Conservation (phyloP, 1,140 invertebrate species). For the Drosophila repleta region DNA sequence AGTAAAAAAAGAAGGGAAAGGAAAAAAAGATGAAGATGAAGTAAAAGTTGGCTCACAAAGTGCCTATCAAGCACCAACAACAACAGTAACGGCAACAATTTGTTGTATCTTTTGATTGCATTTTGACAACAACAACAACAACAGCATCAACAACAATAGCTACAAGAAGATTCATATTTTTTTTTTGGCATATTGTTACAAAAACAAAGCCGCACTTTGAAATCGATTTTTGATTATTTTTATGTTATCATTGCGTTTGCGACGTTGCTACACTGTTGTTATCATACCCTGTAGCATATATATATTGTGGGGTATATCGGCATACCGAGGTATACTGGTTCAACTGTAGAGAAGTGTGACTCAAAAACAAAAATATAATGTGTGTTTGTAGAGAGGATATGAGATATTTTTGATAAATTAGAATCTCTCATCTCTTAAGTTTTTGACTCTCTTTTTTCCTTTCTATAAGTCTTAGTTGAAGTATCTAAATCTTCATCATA, state of each 20-base stretch:
- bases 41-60: constrained; percentile 60
- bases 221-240: constrained; percentile 82
- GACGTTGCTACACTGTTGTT: constrained; percentile 15
- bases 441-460: no score
- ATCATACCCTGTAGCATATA: constrained; percentile 6
- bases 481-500: no score
- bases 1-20: not conserved
- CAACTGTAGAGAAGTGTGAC: no score
- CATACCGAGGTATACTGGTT: no score
- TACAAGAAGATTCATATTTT: not conserved
- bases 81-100: constrained; percentile 43
- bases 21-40: constrained; percentile 20
- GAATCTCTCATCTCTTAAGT: no score
- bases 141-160: constrained; percentile 26
- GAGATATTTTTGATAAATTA: no score
- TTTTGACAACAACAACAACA: constrained; percentile 70
- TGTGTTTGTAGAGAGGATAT: no score
- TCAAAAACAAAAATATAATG: no score
- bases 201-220: constrained; percentile 67
- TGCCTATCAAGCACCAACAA: constrained; percentile 62
- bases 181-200: constrained; percentile 68
- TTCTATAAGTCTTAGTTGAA: no score
- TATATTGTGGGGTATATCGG: not conserved
- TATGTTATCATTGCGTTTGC: constrained; percentile 69
- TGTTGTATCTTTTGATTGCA: constrained; percentile 70